Conservation (phyloP, 2,888 invertebrate species). For the Anthophora plumipes region DNA sequence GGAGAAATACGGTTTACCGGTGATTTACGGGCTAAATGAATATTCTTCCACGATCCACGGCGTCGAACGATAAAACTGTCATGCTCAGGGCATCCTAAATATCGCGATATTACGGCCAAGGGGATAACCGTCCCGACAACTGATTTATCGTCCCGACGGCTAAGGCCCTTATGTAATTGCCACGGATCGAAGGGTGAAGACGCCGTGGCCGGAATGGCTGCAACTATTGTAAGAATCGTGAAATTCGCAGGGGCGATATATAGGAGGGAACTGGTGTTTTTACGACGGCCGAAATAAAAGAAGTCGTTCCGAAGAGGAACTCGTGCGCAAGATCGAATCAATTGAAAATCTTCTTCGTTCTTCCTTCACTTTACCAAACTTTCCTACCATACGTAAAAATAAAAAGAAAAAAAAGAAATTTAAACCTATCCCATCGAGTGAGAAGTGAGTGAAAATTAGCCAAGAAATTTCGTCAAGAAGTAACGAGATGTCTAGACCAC, state of each 20-base stretch:
- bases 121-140: constrained; percentile 49
- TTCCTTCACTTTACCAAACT: too few relatives aligned
- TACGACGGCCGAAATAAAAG: constrained; percentile 5
- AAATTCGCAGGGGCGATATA: neutral
- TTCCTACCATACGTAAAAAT: neutral
- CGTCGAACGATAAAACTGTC: constrained; percentile 60
- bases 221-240: constrained; percentile 15
- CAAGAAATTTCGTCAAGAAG: constrained; percentile 30
- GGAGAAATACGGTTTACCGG: constrained; percentile 12
- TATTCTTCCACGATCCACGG: constrained; percentile 41
- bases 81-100: constrained; percentile 47
- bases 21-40: constrained; percentile 53
- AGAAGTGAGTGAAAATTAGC: constrained; percentile 23
- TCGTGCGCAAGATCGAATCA: neutral
- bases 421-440: neutral
- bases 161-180: constrained; percentile 54
- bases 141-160: constrained; percentile 52
- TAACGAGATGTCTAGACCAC: constrained; percentile 59
- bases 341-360: neutral
- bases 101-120: constrained; percentile 46
- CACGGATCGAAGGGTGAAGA: constrained; percentile 36
- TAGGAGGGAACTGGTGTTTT: neutral
- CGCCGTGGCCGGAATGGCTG: neutral
- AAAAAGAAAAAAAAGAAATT: neutral
- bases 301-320: neutral